Evolutionary conservation across 2,797 vertebrate genomes (phyloP).

Genomic region (Rhinophrynus dorsalis): DNA sequence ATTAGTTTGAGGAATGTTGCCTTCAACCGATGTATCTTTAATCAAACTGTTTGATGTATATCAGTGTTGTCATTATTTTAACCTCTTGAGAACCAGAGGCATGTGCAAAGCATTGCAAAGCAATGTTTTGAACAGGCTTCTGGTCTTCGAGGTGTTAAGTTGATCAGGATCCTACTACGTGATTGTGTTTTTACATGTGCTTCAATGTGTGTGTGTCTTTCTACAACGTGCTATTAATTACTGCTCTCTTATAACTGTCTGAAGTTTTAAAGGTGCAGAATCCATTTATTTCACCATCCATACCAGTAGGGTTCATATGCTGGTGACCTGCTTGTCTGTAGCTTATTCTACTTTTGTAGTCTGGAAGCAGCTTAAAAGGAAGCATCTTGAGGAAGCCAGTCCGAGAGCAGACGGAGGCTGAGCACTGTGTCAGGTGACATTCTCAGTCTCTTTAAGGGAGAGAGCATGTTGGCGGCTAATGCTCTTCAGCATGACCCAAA

Average conservation of each 20-base stretch:
- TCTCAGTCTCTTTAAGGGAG: constrained; percentile 42
- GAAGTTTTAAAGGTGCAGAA: constrained; percentile 77
- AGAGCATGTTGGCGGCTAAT: constrained; percentile 47
- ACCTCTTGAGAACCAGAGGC: no score
- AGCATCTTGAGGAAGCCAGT: constrained; percentile 45
- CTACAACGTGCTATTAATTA: constrained; percentile 30
- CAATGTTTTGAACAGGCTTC: no score
- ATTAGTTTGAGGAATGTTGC: no score
- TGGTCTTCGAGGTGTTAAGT: no score
- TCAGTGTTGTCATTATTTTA: no score
- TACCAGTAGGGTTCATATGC: neutral
- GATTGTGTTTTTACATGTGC: constrained; percentile 13
- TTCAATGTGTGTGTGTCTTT: constrained; percentile 33
- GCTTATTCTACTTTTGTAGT: constrained; percentile 39
- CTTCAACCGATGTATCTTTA: no score
- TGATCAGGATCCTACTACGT: no score
- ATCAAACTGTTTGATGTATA: no score
- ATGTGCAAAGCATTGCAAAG: no score
- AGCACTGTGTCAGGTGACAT: constrained; percentile 47
- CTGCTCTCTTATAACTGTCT: constrained; percentile 52
- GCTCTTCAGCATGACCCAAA: constrained; percentile 33
- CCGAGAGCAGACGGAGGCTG: constrained; percentile 40
- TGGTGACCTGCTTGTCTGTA: constrained; percentile 39
- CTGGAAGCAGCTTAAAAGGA: constrained; percentile 47
- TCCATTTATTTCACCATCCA: constrained; percentile 53